Base-by-base conservation (phyloP, 2,113 vertebrate species). In the Sialia sialis region DNA sequence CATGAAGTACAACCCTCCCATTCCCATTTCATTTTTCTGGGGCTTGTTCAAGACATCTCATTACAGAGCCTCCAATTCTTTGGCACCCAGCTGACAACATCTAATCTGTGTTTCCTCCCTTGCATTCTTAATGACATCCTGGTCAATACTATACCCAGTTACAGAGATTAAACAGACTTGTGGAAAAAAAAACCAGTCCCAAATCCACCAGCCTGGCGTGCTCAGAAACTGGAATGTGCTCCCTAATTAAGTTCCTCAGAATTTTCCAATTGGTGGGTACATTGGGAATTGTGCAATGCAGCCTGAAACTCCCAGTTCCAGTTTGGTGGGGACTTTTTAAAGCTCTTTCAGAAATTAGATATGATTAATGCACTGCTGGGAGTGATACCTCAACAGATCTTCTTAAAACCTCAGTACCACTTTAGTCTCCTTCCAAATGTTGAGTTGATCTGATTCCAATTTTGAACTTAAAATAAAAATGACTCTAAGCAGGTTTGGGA, bases 361-460 rank as follows among this genome's bases (percentile, higher is more conserved):
- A 23, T 56, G 62, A 89, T 73, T 87, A 84, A 91, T 82, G 52
- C 21, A 34, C n/a, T 89, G 69, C 73, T 78, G 49, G 58, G 80
- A 84, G 55, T 41, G 73, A 81, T 73, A 78, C 49, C 77, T 81
- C 86, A 70, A 90, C 32, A 60, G 49, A 78, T 72, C 74, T 77
- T 81, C 84, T 89, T 49, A 62, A 94, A 97, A 94, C 22, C 84
- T 89, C 64, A 75, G 73, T 25, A 52, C 39, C 4, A 23, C 84
- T 84, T 92, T 20, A 90, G 69, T 64, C 74, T 94, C 69, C 77
- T 43, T 96, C 75, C 85, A 96, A 96, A 95, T 91, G 84, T n/a
- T 88, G 46, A 96, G 64, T 85, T 94, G 95, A 87, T 87, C 72
- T 21, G 34, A 68, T 59, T 94, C 91, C 91, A 87, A 51, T 25